Conservation (phyloP, 2,888 invertebrate species). For the Timema podura region DNA sequence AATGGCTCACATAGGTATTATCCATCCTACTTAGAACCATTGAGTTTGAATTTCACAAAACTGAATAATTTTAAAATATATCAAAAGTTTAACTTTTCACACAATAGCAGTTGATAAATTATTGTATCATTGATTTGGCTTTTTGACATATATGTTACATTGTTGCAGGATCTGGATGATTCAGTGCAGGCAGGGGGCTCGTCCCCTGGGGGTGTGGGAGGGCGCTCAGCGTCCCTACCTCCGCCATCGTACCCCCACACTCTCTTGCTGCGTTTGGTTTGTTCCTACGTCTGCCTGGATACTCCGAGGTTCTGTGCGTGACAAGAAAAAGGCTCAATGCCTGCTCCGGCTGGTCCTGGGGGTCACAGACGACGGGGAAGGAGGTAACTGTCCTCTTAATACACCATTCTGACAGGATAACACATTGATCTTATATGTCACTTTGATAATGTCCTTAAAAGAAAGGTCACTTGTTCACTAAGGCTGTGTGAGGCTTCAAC, state of each 20-base stretch:
- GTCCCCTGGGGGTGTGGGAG: slow-evolving; percentile 22
- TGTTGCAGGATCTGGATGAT: slow-evolving; percentile 48
- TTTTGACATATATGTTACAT: neutral
- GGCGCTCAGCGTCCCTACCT: slow-evolving; percentile 39
- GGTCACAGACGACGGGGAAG: slow-evolving; percentile 88
- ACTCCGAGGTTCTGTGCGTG: slow-evolving; percentile 84
- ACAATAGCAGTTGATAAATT: neutral
- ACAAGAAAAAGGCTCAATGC: slow-evolving; percentile 80
- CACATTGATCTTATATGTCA: too few relatives aligned
- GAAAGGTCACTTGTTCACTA: too few relatives aligned
- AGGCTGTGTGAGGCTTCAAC: too few relatives aligned
- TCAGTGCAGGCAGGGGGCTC: slow-evolving; percentile 27
- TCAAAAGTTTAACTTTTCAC: neutral
- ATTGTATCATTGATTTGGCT: neutral
- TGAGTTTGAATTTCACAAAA: neutral
- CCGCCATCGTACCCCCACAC: slow-evolving; percentile 70
- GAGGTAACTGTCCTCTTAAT: slow-evolving; percentile 50
- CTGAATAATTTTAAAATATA: neutral
- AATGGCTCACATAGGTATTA: too few relatives aligned
- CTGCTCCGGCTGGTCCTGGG: slow-evolving; percentile 82
- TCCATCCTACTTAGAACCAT: too few relatives aligned
- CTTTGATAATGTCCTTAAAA: too few relatives aligned
- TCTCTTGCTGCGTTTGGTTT: slow-evolving; percentile 87
- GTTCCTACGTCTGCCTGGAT: slow-evolving; percentile 83
- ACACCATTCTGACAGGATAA: too few relatives aligned